These are phyloP conservation scores for Suillia variegata DNA, from an alignment of 2,888 invertebrate species.

Conservation along the genomic window DNA sequence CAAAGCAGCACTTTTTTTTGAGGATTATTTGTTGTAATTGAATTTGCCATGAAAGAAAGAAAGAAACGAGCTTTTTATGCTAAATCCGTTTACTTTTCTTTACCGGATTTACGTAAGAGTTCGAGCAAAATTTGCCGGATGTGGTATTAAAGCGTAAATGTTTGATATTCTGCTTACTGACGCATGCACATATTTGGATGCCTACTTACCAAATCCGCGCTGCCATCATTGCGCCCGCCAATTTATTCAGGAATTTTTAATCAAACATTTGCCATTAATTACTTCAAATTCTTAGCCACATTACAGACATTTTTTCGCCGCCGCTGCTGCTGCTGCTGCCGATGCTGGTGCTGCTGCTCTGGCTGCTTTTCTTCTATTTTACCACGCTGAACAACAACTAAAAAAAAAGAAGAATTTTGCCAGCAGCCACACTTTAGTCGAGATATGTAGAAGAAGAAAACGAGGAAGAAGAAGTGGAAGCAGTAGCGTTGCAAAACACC, in stretches of 20 bases:
- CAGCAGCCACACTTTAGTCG: slow-evolving; percentile 9
- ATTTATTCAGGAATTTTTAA: slow-evolving; percentile 54
- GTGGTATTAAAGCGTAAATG: too few relatives aligned
- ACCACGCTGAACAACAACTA: slow-evolving; percentile 29
- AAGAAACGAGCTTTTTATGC: slow-evolving; percentile 7
- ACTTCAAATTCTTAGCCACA: slow-evolving; percentile 55
- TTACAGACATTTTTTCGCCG: slow-evolving; percentile 50
- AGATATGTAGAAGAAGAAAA: background rate
- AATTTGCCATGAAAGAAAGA: slow-evolving; percentile 7
- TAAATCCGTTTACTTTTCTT: too few relatives aligned
- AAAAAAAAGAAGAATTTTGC: slow-evolving; percentile 25
- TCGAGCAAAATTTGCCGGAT: too few relatives aligned
- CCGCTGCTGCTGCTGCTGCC: background rate
- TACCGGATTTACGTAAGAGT: too few relatives aligned
- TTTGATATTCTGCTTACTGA: too few relatives aligned
- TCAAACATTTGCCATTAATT: slow-evolving; percentile 60
- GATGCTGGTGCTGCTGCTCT: slow-evolving; percentile 7
- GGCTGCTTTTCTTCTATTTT: background rate
- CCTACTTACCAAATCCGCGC: background rate
- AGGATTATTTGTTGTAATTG: slow-evolving; percentile 17
- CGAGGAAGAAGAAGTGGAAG: background rate
- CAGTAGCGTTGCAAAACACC: too few relatives aligned
- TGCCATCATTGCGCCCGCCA: background rate
- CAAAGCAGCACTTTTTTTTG: slow-evolving; percentile 5
- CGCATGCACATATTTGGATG: too few relatives aligned